Percentiles rank a stretch among this genome's conserved stretches.
phyloP scores from a whole-genome alignment of 1,140 invertebrate genomes.

The Papilio machaon region DNA sequence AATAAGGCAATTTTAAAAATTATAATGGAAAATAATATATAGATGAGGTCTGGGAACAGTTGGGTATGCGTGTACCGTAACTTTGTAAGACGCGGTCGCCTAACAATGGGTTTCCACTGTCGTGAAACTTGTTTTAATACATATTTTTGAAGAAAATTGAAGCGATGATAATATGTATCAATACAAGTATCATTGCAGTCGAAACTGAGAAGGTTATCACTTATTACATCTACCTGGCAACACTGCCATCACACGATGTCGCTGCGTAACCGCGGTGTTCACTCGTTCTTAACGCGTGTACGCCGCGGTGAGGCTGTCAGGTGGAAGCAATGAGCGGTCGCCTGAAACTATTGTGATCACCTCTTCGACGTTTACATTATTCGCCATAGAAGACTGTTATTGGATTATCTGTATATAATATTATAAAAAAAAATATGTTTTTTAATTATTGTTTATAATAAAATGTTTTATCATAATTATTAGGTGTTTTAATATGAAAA shows the following conservation, averaged over 20 bases:
- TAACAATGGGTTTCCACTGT: neutral
- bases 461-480: constrained; percentile 74
- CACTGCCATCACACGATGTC: too few relatives aligned
- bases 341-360: neutral
- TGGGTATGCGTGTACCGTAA: constrained; percentile 16
- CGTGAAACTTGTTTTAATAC: too few relatives aligned
- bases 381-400: constrained; percentile 49
- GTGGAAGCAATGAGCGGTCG: neutral
- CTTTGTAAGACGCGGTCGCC: neutral
- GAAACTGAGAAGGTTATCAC: too few relatives aligned
- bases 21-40: constrained; percentile 59
- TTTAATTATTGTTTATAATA: constrained; percentile 81
- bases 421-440: constrained; percentile 64
- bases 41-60: constrained; percentile 47
- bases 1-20: constrained; percentile 65
- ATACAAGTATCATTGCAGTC: too few relatives aligned
- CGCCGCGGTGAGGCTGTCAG: neutral
- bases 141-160: too few relatives aligned
- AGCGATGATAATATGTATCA: too few relatives aligned
- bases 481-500: constrained; percentile 44
- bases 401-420: constrained; percentile 49
- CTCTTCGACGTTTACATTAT: constrained; percentile 38
- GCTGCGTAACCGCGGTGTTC: neutral
- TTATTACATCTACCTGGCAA: too few relatives aligned
- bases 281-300: neutral